Evolutionary conservation across 2,113 vertebrate species (phyloP), one percentile per base, ranked within the genome.

Genomic region (Silurus glanis): DNA sequence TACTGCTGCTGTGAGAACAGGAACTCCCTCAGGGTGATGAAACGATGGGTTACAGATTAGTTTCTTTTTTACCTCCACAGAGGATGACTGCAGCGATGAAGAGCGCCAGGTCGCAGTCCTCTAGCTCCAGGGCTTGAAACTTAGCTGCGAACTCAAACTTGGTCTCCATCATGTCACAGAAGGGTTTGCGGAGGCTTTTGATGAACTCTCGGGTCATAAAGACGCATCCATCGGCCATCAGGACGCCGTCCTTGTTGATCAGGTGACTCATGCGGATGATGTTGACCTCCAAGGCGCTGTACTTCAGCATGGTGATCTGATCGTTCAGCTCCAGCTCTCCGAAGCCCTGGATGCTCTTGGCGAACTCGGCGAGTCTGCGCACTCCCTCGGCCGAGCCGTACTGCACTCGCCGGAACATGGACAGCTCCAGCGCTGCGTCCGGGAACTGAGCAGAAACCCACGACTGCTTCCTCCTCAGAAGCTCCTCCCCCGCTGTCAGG

Each of bases 181-280:
- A 97, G 83, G 96, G 96, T 92, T 96, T 96, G 8, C 96, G 92
- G 86, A 97, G 92, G 88, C 96, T 96, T 91, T 96, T 96, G 83
- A 97, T 93, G 90, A 97, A 97, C 87, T 97, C 96, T 47, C 96
- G 91, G 0, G 96, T 97, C 94, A 97, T 95, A 94, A 97, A 97
- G 19, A 95, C 95, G 81, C 96, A 94, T 85, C 96, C 96, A 0
- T 95, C 93, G 1, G 96, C 95, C 71, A 97, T 91, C 55, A 97
- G 95, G 71, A 96, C 93, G 3, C 96, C 96, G 6, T 97, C 96
- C 78, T 97, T 97, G 86, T 97, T 97, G 96, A 96, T 96, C 89
- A 97, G 91, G 0, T 96, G 96, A 6, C 95, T 95, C 93, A 96
- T 92, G 91, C 96, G 94, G 0, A 95, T 95, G 16, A 96, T 96